Evolutionary conservation across 1,140 invertebrate species (phyloP), one percentile per base, ranked within the genome.

Genomic region (Neodiprion lecontei): DNA sequence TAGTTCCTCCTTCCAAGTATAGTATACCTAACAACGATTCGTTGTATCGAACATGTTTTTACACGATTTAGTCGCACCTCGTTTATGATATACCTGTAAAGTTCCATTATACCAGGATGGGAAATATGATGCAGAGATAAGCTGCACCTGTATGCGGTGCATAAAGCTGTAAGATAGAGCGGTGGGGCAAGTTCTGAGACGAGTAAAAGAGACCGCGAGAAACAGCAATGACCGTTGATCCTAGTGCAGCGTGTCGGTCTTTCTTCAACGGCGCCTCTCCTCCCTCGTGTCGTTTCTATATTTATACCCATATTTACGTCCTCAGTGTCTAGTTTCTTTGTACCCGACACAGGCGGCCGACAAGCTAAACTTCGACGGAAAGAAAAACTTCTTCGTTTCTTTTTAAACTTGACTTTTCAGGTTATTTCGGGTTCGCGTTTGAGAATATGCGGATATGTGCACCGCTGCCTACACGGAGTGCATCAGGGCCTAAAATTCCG

Each of bases 351-450:
- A n/a, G n/a, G n/a, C 53, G 53, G n/a, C 11, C 28, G 28, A 40
- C 28, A 40, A 40, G 28, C 28, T 40, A 40, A 40, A 40, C 28
- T 40, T 5, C 28, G 28, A 40, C 28, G 28, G 53, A 9, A 61
- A 61, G n/a, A 61, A 61, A 61, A 61, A 9, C 11, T 61, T 61
- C 53, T 61, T 61, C 9, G 53, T 61, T 61, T 12, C 53, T 61
- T 61, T 61, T 61, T 61, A 12, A 61, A 61, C 53, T 61, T 61
- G 53, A 61, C 53, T 61, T 61, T 61, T 17, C 53, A 61, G 53
- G 53, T 61, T 61, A 61, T 61, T 61, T 61, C 53, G 53, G 53
- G 53, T 61, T 61, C n/a, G 53, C 53, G 53, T 61, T 61, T 21
- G 17, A 4, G 53, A 61, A 61, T 61, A 61, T 61, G 53, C 53